Evolutionary conservation across 1,140 invertebrate species (phyloP), one percentile per base, ranked within the genome.

Genomic region (Polyergus mexicanus): DNA sequence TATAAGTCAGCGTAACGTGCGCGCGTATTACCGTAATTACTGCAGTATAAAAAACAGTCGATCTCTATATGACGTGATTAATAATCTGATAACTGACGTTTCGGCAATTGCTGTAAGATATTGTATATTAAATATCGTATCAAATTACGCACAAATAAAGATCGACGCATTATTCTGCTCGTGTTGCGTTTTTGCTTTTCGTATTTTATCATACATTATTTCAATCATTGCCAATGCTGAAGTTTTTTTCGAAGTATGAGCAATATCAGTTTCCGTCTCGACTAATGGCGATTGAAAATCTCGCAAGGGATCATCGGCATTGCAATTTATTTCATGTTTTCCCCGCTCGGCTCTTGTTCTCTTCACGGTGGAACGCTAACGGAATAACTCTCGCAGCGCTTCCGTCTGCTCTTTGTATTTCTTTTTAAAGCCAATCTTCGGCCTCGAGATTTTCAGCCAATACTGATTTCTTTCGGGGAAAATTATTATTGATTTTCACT

Each of bases 201-300:
- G 16, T 10, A 28, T 76, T 28, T 35, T 22, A 28, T 74, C 22
- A 11, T 16, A 35, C 19, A 7, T 10, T 83, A 44, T 62, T 56
- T 25, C 54, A 10, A 60, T 41, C 25, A 41, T 60, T 7, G 35
- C 7, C 38, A 65, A 71, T 22, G 38, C 35, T 54, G 51, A 44
- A 25, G 66, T 28, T 83, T 83, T 83, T 35, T 22, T 38, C 28
- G 13, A 60, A 44, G 19, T 72, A 47, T 47, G 72, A 83, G 47
- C 78, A 60, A 83, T 72, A 74, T 83, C 68, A 32, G 54, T 83
- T 80, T 83, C 68, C 68, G 54, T 44, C 38, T 28, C 13, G 13
- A 25, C 54, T 74, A 83, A 83, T 83, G 68, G 54, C 78, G 56
- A 74, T 83, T 60, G 78, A 83, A 72, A 72, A 74, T 74, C 78